A percentile compares a stretch with the other conserved stretches of the same genome.
Conservation (phyloP, 2,888 invertebrate species). For the Bunonema sp. region DNA sequence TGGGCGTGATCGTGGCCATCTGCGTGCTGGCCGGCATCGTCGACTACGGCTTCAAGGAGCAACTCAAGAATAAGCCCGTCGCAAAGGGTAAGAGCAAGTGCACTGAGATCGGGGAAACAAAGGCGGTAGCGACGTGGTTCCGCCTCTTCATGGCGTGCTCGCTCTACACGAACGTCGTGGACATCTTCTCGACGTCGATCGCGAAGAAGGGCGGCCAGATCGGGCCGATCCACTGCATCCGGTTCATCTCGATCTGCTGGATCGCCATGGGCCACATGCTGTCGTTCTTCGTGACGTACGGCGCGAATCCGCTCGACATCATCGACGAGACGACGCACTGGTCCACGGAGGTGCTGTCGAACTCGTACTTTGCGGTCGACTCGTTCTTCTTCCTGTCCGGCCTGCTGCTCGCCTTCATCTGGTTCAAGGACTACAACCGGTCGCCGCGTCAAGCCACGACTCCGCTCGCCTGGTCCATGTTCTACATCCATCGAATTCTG, state of each 20-base stretch:
- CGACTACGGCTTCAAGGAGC: no score
- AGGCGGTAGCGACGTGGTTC: no score
- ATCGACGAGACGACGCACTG: slow-evolving; percentile 2
- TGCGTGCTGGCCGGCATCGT: no score
- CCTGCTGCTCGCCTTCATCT: slow-evolving; percentile 9
- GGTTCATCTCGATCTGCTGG: slow-evolving; percentile 3
- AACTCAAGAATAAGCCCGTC: no score
- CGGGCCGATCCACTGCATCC: slow-evolving; percentile 4
- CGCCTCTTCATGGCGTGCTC: slow-evolving; percentile 4
- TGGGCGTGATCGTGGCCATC: no score
- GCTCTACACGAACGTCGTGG: slow-evolving; percentile 1
- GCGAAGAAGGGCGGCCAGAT: slow-evolving; percentile 3
- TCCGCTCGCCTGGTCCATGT: slow-evolving; percentile 7
- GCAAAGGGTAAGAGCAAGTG: no score
- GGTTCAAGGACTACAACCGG: slow-evolving; percentile 10
- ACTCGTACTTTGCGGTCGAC: slow-evolving; percentile 14
- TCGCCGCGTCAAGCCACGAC: slow-evolving; percentile 3
- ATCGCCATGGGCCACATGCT: slow-evolving; percentile 1
- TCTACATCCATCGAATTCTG: slow-evolving; percentile 10
- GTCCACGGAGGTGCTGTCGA: slow-evolving; percentile 10
- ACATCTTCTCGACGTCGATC: slow-evolving; percentile 1
- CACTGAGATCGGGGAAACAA: no score
- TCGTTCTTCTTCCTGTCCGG: slow-evolving; percentile 18
- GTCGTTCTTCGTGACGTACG: neutral
- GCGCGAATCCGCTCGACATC: slow-evolving; percentile 6